Evolutionary conservation across 2,888 invertebrate genomes (phyloP).

Genomic region (Lasioglossum villosulum): DNA sequence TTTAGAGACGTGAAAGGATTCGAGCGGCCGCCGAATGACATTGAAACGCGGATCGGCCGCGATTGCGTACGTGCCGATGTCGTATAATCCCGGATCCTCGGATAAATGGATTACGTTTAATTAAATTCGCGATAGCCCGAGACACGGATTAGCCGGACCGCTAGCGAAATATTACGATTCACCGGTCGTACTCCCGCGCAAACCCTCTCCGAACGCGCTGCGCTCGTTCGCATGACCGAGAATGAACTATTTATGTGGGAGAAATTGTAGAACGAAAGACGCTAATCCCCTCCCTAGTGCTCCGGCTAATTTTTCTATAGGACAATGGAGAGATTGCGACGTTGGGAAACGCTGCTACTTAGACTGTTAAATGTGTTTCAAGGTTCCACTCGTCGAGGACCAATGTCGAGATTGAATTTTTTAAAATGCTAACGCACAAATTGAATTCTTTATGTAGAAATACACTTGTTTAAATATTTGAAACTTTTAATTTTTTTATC

Average conservation of each 20-base stretch:
- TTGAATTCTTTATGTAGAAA: not conserved
- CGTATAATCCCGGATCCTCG: conserved; percentile 49
- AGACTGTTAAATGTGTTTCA: not conserved
- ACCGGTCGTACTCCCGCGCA: not conserved
- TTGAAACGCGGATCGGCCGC: conserved; percentile 42
- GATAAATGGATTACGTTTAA: conserved; percentile 60
- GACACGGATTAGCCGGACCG: conserved; percentile 30
- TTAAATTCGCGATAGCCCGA: conserved; percentile 48
- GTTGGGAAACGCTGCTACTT: not conserved
- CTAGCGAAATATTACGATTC: conserved; percentile 37
- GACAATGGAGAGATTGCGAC: not conserved
- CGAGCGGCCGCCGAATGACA: conserved; percentile 30
- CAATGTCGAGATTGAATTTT: not conserved
- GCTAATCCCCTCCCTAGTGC: not conserved
- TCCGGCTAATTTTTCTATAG: not conserved
- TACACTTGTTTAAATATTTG: not conserved
- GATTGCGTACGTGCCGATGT: conserved; percentile 25
- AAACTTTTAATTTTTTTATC: not conserved
- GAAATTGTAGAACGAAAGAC: not conserved
- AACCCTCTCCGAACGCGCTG: not conserved
- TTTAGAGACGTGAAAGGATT: conserved; percentile 55
- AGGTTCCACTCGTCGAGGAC: not conserved
- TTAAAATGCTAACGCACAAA: not conserved
- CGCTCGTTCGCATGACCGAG: not conserved
- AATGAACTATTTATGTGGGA: not conserved